Percentiles rank a stretch among this genome's conserved stretches.
phyloP scores from a whole-genome alignment of 2,113 vertebrate species.

The Aegithalos caudatus region DNA sequence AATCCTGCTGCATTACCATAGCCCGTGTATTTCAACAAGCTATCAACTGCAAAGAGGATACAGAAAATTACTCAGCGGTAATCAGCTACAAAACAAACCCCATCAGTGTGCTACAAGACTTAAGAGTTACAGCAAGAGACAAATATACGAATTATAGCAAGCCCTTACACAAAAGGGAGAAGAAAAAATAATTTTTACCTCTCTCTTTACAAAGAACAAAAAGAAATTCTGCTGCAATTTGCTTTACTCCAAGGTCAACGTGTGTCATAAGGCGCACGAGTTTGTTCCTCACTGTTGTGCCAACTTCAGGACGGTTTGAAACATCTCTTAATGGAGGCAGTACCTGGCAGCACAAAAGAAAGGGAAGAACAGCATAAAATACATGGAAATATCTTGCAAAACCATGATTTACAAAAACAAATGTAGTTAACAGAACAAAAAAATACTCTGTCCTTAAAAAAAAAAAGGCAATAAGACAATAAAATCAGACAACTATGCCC shows the following conservation, averaged over 20 bases:
- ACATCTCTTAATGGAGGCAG: slow-evolving; percentile 93
- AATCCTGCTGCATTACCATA: slow-evolving; percentile 95
- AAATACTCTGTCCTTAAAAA: neutral
- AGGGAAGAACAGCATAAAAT: neutral
- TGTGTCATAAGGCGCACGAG: slow-evolving; percentile 97
- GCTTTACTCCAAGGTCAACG: slow-evolving; percentile 94
- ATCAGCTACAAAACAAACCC: neutral
- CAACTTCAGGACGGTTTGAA: slow-evolving; percentile 91
- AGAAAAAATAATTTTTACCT: slow-evolving; percentile 73
- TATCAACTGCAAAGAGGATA: slow-evolving; percentile 83
- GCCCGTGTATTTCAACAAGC: slow-evolving; percentile 94
- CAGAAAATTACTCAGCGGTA: neutral
- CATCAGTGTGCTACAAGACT: neutral
- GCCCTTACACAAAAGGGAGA: neutral
- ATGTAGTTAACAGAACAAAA: neutral
- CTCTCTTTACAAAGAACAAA: slow-evolving; percentile 98
- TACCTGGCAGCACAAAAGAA: slow-evolving; percentile 75
- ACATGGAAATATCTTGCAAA: neutral
- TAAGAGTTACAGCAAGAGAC: neutral
- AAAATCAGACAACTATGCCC: neutral
- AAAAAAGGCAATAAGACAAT: neutral
- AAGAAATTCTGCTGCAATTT: slow-evolving; percentile 94
- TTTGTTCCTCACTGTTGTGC: slow-evolving; percentile 91
- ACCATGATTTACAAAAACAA: neutral
- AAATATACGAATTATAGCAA: neutral